Evolutionary conservation across 2,113 vertebrate genomes (phyloP).

Genomic region (Pampusana beccarii): DNA sequence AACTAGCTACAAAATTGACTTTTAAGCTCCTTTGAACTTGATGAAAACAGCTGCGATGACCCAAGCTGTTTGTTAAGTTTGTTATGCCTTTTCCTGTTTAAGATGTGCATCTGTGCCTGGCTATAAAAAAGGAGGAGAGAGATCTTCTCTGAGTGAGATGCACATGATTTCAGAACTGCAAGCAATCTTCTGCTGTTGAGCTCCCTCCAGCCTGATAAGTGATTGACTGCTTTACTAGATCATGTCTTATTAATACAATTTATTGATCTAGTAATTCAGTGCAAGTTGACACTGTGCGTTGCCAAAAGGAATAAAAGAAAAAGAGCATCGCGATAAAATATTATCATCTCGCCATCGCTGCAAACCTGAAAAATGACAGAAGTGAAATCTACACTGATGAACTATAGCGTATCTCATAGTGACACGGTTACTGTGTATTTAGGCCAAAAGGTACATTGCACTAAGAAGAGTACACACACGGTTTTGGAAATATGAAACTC

Average conservation of each 20-base stretch:
- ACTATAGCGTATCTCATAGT: fast-evolving
- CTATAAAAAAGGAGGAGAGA: not conserved
- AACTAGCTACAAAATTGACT: not conserved
- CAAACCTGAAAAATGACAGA: not conserved
- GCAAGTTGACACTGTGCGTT: not conserved
- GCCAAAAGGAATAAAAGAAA: not conserved
- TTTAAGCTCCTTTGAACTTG: not conserved
- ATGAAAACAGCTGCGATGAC: not conserved
- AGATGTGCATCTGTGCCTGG: not conserved
- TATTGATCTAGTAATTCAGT: constrained; percentile 15
- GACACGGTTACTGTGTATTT: not conserved
- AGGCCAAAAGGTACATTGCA: not conserved
- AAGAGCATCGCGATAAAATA: not conserved
- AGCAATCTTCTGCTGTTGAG: not conserved
- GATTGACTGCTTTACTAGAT: not conserved
- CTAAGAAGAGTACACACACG: not conserved
- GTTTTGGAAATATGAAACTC: not conserved
- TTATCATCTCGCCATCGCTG: not conserved
- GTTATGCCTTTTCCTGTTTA: not conserved
- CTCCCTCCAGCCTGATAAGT: not conserved
- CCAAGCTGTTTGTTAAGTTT: not conserved
- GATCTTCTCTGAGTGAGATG: not conserved
- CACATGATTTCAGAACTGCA: not conserved
- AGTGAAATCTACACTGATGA: not conserved
- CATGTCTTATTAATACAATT: not conserved